Conservation (phyloP, 1,140 invertebrate species). For the Battus philenor region DNA sequence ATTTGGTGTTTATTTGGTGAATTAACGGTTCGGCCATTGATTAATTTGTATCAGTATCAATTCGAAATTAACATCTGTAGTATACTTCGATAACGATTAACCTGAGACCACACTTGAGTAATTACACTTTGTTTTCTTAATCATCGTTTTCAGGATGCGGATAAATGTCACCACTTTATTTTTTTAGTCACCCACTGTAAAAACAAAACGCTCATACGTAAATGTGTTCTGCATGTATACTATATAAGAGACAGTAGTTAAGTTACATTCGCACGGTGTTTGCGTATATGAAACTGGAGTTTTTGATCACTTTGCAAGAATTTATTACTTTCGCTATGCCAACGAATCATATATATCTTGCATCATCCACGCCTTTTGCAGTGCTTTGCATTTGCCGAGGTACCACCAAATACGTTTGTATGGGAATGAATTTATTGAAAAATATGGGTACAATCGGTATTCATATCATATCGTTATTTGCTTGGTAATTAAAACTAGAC, state of each 20-base stretch:
- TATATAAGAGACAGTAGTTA: constrained; percentile 30
- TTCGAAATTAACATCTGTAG: constrained; percentile 64
- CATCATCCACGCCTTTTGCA: constrained; percentile 68
- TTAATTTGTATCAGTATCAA: constrained; percentile 53
- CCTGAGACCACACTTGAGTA: constrained; percentile 61
- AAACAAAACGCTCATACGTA: constrained; percentile 2
- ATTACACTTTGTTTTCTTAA: constrained; percentile 36
- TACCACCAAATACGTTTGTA: constrained; percentile 39
- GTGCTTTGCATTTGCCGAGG: constrained; percentile 69
- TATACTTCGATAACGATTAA: constrained; percentile 68
- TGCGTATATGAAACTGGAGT: constrained; percentile 40
- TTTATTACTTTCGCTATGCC: constrained; percentile 43
- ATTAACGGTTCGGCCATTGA: constrained; percentile 61
- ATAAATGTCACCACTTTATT: constrained; percentile 35
- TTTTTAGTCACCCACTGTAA: constrained; percentile 7
- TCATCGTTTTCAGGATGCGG: constrained; percentile 57
- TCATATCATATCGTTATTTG: constrained; percentile 6
- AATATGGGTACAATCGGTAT: constrained; percentile 13
- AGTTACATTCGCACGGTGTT: constrained; percentile 46
- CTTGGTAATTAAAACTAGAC: neutral
- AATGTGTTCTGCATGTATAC: constrained; percentile 1
- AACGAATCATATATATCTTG: constrained; percentile 41
- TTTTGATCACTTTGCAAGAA: constrained; percentile 41
- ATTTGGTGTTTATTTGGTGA: constrained; percentile 64
- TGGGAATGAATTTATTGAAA: constrained; percentile 29